Evolutionary conservation across 2,888 invertebrate genomes (phyloP), one percentile per base, ranked within the genome.

Genomic region (Scaptomyza flava): DNA sequence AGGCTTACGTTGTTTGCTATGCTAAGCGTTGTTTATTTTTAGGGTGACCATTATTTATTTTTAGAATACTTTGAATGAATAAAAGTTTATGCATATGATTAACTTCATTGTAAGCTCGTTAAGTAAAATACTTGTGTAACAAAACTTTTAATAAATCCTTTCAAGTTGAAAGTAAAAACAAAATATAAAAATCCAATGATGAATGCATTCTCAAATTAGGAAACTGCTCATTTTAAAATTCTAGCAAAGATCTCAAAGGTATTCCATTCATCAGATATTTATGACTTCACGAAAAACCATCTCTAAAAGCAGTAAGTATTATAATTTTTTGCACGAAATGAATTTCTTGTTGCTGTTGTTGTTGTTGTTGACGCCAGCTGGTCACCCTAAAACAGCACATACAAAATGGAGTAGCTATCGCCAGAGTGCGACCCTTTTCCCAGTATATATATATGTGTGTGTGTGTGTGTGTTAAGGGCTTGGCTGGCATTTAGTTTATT

Each of bases 321-420:
- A 14, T 54, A 36, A 45, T 36, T 30, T 27, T 14, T 3, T 4
- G 34, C 30, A 36, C 27, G 12, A 17, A 58, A 48, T n/a, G 36
- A 23, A 43, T 23, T 30, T 45, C 38, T 61, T 61, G 31, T 46
- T 51, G 27, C 17, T 62, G n/a, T 41, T 60, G 31, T 41, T 46
- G 36, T 65, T 73, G 60, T 41, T 46, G 36, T 65, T 73, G 60
- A 75, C 58, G 62, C 42, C 68, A 61, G 68, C 77, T 82, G 87
- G 82, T 85, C 82, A 82, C 82, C 77, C 87, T 87, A 77, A 79
- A 72, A 53, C 53, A 42, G 17, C 50, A 65, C 63, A 68, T 77
- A 85, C 82, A 82, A 82, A 82, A 82, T 82, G 82, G 82, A 82
- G 82, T 87, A 68, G 72, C 76, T 69, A 53, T 46, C 57, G 60